Evolutionary conservation across 2,113 vertebrate genomes (phyloP).

Genomic region (Tychaedon coryphoeus): DNA sequence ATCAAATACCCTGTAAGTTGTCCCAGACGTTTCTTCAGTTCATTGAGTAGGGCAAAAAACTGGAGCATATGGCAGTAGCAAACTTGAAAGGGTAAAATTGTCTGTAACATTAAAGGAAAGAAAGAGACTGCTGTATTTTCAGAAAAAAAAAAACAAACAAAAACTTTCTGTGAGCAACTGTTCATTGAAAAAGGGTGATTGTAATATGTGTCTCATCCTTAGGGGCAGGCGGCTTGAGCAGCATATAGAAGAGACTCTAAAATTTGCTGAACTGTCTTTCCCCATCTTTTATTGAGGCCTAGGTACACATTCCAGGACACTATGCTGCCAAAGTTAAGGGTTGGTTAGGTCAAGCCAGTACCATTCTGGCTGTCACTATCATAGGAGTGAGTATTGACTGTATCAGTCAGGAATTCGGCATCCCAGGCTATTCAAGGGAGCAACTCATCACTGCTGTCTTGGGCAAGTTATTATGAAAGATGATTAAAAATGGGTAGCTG

Average conservation of each 20-base stretch:
- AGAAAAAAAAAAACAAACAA: neutral
- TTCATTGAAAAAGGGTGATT: neutral
- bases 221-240: accelerated
- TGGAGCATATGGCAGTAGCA: neutral
- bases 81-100: neutral
- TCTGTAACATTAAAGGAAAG: neutral
- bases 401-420: neutral
- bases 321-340: neutral
- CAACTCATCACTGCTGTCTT: neutral
- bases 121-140: neutral
- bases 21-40: neutral
- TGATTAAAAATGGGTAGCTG: neutral
- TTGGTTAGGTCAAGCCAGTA: neutral
- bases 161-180: neutral
- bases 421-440: neutral
- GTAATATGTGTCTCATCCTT: neutral
- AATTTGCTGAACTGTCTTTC: neutral
- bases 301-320: neutral
- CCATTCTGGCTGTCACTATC: neutral
- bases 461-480: neutral
- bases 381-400: neutral
- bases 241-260: accelerated
- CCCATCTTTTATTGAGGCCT: neutral
- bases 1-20: neutral
- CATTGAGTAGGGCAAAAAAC: neutral